phyloP scores from a whole-genome alignment of 1,140 invertebrate genomes.

The Ceratina calcarata region DNA sequence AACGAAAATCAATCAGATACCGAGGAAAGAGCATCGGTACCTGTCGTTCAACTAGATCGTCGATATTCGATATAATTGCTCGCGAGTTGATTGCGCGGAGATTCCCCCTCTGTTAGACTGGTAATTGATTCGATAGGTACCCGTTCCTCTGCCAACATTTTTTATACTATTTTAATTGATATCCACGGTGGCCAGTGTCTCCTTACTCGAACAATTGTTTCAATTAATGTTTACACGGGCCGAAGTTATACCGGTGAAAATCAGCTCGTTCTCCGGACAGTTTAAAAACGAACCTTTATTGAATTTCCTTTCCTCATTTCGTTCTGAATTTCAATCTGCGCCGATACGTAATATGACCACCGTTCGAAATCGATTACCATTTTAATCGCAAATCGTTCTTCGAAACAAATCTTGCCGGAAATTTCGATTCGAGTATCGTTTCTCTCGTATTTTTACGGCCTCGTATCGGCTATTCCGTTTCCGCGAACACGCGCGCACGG shows the following conservation, averaged over 20 bases:
- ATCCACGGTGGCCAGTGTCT: no score
- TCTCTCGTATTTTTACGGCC: neutral
- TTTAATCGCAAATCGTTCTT: neutral
- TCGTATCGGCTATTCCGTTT: neutral
- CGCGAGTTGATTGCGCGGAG: neutral
- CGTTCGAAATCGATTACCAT: neutral
- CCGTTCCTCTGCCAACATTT: neutral
- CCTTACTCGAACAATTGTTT: no score
- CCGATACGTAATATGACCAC: neutral
- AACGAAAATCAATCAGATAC: slow-evolving; percentile 3
- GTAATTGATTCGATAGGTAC: neutral
- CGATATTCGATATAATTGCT: slow-evolving; percentile 9
- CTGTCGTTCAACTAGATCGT: neutral
- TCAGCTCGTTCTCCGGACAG: neutral
- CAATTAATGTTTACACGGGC: no score
- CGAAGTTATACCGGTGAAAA: no score
- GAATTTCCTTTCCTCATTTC: neutral
- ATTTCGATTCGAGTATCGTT: neutral
- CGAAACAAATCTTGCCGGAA: neutral
- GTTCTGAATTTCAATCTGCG: neutral
- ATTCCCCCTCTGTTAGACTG: no score
- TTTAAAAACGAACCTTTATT: neutral
- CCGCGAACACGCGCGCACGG: neutral
- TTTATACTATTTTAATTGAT: neutral
- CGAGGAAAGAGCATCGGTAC: neutral